A percentile compares a stretch with the other conserved stretches of the same genome.
Conservation (phyloP, 2,113 vertebrate genomes). For the Todiramphus chloris region DNA sequence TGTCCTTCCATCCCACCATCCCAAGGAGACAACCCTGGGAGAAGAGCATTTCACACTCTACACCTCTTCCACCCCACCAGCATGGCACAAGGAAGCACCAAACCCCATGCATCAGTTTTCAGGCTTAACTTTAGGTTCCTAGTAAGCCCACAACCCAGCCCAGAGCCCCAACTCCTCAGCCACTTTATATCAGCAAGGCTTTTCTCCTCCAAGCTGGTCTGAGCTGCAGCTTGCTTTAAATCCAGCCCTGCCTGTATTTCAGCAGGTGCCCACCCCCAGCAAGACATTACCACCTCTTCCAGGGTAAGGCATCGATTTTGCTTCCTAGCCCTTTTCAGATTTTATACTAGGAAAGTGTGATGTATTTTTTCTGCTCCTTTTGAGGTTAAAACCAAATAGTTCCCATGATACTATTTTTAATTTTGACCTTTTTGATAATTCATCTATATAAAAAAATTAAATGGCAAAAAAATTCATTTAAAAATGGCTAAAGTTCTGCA, state of each 20-base stretch:
- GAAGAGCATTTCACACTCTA: background rate
- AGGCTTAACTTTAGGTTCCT: background rate
- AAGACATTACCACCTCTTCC: background rate
- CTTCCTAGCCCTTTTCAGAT: background rate
- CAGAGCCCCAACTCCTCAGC: background rate
- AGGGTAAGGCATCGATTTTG: background rate
- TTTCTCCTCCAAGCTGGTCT: background rate
- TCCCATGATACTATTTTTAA: background rate
- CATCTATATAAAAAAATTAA: background rate
- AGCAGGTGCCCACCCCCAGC: background rate
- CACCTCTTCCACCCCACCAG: background rate
- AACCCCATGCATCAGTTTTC: rapidly evolving
- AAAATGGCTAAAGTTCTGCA: background rate
- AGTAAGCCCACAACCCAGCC: rapidly evolving
- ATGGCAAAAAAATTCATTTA: background rate
- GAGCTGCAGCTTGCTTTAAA: background rate
- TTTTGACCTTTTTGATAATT: background rate
- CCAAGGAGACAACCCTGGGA: background rate
- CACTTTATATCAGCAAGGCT: background rate
- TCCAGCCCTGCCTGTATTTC: background rate
- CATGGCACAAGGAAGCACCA: background rate
- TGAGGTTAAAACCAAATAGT: background rate
- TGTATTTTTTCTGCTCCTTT: background rate
- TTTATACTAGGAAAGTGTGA: background rate
- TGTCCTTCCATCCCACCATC: background rate